Base-by-base conservation (phyloP, 2,888 invertebrate genomes). In the Agapetus fuscipes region DNA sequence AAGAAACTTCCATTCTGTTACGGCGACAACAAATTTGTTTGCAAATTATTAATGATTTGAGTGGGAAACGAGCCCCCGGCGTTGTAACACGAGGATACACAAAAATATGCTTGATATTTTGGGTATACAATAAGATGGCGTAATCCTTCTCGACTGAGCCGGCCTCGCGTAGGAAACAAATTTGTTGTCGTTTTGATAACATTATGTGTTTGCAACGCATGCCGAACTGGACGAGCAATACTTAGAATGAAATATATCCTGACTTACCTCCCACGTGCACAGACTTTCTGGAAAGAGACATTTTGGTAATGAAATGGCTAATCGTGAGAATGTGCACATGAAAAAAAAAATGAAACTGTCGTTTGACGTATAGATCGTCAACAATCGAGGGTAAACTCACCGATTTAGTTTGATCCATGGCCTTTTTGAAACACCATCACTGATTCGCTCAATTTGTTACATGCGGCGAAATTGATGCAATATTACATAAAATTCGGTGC, bases 391-490 rank as follows among this genome's bases (percentile, higher is more conserved):
- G 27, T 30, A 31, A 31, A 39, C 66, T 71, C 66, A 72, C 72
- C 70, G 70, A 67, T 69, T 71, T 71, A 67, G 69, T 67, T 62
- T 70, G 66, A 71, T 71, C 72, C 72, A 72, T 71, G 65, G 69
- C 70, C 69, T 67, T 61, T 62, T 67, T 59, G 58, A 59, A 62
- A 62, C 68, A 69, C 65, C 71, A 70, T 71, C 62, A 67, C 69
- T 66, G 67, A 64, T 59, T 58, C 57, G 65, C 60, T 59, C 43
- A 56, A 56, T 43, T 38, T 44, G 43, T 46, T 45, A 33, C 39
- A 40, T 37, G 31, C 40, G 25, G 40, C 37, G 54, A 25, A 41
- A 38, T 24, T 26, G 25, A 48, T 55, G 57, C 57, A 59, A 60
- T 62, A 61, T 57, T 60, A 58, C 61, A 56, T 57, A 58, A 51